Evolutionary conservation across 1,140 invertebrate species (phyloP).

Genomic region (Drosophila sucinea): DNA sequence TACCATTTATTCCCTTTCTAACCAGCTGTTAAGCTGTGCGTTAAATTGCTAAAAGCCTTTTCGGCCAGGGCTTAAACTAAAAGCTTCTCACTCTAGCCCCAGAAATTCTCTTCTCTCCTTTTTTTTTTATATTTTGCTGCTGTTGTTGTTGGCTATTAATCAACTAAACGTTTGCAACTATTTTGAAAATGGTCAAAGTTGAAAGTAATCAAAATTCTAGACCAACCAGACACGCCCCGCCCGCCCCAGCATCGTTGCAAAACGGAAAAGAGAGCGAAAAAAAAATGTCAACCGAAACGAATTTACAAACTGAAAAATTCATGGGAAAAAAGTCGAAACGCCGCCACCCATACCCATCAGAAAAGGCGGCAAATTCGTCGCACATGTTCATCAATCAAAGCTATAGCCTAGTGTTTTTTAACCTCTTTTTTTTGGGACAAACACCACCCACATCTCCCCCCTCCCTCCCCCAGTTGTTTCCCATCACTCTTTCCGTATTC

Average conservation of each 20-base stretch:
- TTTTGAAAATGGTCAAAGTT: conserved; percentile 72
- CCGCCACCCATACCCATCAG: not conserved
- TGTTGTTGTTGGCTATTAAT: conserved; percentile 67
- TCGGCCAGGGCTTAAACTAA: conserved; percentile 68
- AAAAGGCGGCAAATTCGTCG: conserved; percentile 46
- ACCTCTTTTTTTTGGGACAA: not conserved
- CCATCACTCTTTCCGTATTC: conserved; percentile 26
- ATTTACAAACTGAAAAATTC: conserved; percentile 44
- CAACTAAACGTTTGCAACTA: conserved; percentile 80
- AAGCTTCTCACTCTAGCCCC: conserved; percentile 40
- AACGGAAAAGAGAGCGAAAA: conserved; percentile 22
- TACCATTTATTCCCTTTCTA: not conserved
- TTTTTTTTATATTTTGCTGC: conserved; percentile 1
- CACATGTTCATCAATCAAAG: conserved; percentile 81
- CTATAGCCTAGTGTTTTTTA: conserved; percentile 46
- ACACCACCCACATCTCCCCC: not conserved
- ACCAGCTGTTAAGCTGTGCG: conserved; percentile 75
- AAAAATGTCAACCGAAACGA: conserved; percentile 66
- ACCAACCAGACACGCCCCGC: conserved; percentile 17
- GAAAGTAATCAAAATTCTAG: conserved; percentile 75
- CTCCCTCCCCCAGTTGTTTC: not conserved
- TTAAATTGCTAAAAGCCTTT: conserved; percentile 79
- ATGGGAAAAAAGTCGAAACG: conserved; percentile 14
- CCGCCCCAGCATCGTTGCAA: conserved; percentile 4
- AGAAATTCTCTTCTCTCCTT: not conserved